Evolutionary conservation across 2,888 invertebrate genomes (phyloP).

Genomic region (Sinopyrophorus schimmeli): DNA sequence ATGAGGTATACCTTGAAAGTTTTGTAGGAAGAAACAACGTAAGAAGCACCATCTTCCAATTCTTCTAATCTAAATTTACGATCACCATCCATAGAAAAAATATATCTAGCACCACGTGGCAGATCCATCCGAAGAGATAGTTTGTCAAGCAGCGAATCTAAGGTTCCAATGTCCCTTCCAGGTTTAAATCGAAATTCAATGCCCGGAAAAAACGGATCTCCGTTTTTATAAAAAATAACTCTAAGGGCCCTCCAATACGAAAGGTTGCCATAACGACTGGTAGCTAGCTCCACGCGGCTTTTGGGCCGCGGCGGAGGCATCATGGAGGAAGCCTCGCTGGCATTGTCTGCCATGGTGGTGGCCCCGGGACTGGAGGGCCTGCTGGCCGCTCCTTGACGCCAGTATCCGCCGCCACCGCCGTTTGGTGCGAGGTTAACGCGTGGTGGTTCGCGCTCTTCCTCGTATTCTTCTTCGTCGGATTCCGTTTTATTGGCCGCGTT

Average conservation of each 20-base stretch:
- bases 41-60: conserved; percentile 87
- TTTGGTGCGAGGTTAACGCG: conserved; percentile 56
- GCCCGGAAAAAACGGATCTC: conserved; percentile 89
- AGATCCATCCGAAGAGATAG: conserved; percentile 85
- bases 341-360: conserved; percentile 62
- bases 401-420: conserved; percentile 57
- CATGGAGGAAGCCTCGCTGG: conserved; percentile 63
- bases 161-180: conserved; percentile 81
- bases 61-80: conserved; percentile 83
- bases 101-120: conserved; percentile 85
- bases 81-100: conserved; percentile 91
- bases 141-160: conserved; percentile 85
- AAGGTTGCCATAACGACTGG: conserved; percentile 71
- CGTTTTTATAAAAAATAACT: conserved; percentile 91
- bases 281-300: conserved; percentile 61
- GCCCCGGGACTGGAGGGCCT: conserved; percentile 56
- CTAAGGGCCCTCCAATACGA: conserved; percentile 86
- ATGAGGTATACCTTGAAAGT: conserved; percentile 75
- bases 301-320: conserved; percentile 61
- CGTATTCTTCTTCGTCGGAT: conserved; percentile 48
- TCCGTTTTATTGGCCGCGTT: conserved; percentile 40
- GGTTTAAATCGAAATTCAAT: conserved; percentile 87
- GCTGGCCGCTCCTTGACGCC: conserved; percentile 59
- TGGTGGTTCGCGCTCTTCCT: conserved; percentile 40
- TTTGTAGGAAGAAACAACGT: conserved; percentile 91